phyloP scores from a whole-genome alignment of 2,888 invertebrate genomes.

The Abrostola triplasia region DNA sequence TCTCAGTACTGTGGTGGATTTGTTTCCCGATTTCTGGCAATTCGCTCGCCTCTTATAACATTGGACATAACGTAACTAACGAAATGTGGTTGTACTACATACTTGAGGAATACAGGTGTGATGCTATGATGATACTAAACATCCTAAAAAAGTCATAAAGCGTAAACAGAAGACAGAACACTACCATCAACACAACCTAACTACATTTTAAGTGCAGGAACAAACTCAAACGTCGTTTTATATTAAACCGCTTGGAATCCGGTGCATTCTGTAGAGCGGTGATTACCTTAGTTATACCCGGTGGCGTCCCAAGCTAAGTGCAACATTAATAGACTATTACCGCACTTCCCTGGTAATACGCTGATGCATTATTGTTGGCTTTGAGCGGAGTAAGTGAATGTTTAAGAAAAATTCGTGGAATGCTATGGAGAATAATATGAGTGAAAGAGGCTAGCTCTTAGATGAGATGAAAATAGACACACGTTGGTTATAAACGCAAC shows the following conservation, averaged over 20 bases:
- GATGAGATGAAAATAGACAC: too few species aligned
- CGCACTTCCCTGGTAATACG: slow-evolving; percentile 22
- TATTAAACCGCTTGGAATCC: slow-evolving; percentile 23
- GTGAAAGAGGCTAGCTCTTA: too few species aligned
- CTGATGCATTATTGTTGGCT: slow-evolving; percentile 21
- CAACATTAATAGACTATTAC: slow-evolving; percentile 36
- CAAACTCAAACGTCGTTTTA: slow-evolving; percentile 15
- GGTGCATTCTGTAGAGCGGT: slow-evolving; percentile 14
- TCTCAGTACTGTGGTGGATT: too few species aligned
- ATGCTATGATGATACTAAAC: too few species aligned
- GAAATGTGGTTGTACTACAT: too few species aligned
- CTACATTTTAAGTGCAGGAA: not conserved
- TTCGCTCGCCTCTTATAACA: too few species aligned
- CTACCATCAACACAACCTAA: not conserved
- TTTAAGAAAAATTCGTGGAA: not conserved
- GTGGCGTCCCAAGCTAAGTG: slow-evolving; percentile 27
- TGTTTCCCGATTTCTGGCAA: too few species aligned
- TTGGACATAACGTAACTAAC: too few species aligned
- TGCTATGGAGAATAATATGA: not conserved
- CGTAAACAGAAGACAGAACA: too few species aligned
- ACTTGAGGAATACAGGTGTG: too few species aligned
- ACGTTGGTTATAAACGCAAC: too few species aligned
- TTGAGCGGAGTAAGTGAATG: not conserved
- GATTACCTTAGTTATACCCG: slow-evolving; percentile 46
- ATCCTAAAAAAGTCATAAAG: too few species aligned